These are phyloP conservation scores for Nephrotoma appendiculata DNA, from an alignment of 2,888 invertebrate genomes.

Conservation along the genomic window DNA sequence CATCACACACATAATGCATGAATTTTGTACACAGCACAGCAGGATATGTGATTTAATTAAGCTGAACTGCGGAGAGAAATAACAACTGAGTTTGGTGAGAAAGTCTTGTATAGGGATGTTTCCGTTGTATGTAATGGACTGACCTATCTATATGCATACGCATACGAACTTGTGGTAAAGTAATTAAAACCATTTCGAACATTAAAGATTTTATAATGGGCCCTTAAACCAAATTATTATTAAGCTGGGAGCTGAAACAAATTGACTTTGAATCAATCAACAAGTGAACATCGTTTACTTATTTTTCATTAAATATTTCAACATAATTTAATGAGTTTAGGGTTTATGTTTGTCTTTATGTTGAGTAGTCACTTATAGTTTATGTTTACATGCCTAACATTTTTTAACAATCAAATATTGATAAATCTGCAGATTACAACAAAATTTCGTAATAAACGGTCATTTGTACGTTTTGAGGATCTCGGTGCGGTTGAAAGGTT, in stretches of 20 bases:
- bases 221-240: background rate
- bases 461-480: no score
- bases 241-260: background rate
- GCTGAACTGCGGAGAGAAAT: background rate
- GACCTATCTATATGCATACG: background rate
- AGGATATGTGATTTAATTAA: conserved; percentile 1
- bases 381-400: no score
- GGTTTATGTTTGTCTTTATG: background rate
- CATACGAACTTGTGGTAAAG: background rate
- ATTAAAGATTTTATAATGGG: background rate
- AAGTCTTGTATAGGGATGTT: background rate
- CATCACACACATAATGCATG: background rate
- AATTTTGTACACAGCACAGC: background rate
- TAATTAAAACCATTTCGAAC: background rate
- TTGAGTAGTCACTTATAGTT: no score
- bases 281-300: background rate
- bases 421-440: no score
- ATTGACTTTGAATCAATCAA: background rate
- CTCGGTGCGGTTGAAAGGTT: no score
- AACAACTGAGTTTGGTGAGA: background rate
- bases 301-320: background rate
- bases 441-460: no score
- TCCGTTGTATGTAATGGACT: background rate
- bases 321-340: background rate
- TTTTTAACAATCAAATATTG: no score